Conservation (phyloP, 2,888 invertebrate genomes). For the Orthosia gracilis region DNA sequence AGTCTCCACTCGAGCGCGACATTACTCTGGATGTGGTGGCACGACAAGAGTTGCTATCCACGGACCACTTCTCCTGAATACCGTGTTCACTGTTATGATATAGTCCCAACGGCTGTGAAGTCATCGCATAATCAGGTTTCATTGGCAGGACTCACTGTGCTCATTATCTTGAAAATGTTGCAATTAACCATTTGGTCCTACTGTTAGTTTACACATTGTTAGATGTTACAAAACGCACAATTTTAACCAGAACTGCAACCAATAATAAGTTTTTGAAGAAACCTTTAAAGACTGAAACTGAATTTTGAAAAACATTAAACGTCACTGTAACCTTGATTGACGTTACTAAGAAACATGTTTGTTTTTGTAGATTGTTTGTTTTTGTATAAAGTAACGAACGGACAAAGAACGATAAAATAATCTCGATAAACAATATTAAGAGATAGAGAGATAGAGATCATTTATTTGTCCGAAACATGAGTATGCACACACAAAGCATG, state of each 20-base stretch:
- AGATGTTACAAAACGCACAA: conserved; percentile 15
- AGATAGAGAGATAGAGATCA: no score
- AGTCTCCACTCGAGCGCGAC: conserved; percentile 78
- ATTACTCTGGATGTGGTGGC: conserved; percentile 82
- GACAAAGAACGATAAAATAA: neutral
- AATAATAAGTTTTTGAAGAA: neutral
- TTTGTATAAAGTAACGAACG: neutral
- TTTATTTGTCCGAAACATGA: no score
- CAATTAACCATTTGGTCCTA: conserved; percentile 59
- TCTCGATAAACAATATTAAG: neutral
- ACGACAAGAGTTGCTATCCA: conserved; percentile 70
- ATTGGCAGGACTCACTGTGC: conserved; percentile 29
- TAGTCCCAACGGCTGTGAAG: conserved; percentile 54
- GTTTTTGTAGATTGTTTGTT: conserved; percentile 14
- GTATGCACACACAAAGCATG: no score
- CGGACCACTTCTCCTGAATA: conserved; percentile 68
- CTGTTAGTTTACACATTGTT: conserved; percentile 46
- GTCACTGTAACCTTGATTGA: conserved; percentile 36
- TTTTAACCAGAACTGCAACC: conserved; percentile 15
- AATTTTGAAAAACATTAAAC: conserved; percentile 45
- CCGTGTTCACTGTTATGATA: conserved; percentile 48
- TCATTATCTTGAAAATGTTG: conserved; percentile 25
- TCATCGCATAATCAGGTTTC: conserved; percentile 53
- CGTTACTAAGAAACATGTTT: neutral
- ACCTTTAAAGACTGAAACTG: neutral